Base-by-base conservation (phyloP, 2,113 vertebrate genomes). In the Symphodus melops region DNA sequence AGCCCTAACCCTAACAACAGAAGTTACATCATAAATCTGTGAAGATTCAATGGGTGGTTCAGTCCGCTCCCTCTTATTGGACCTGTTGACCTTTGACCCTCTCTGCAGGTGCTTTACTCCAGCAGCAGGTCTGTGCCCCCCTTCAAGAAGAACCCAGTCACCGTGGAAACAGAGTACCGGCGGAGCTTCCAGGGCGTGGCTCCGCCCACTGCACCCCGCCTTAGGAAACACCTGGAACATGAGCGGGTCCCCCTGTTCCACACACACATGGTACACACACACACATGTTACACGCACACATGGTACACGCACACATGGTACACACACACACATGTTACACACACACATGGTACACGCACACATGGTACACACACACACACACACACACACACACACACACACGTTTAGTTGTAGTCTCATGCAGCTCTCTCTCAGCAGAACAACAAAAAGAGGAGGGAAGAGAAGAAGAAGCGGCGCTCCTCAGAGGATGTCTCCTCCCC, bases 121-220 rank as follows among this genome's bases (percentile, higher is more conserved):
- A 71, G 77, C 73, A 72, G 56, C 81, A 69, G 70, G 17, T 48
- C 41, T 1, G 33, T 82, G 67, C 74, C 72, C 0, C 72, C 86
- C 36, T 88, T 73, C n/a, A 82, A 77, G 79, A 75, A 25, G 46
- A 74, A 72, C 25, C 74, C 78, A 0, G 3, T 88, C 13, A 1
- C 73, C 44, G 42, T 87, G 89, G 83, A 87, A 42, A 91, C 89
- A 0, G 91, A 91, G 77, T 92, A 92, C 20, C 52, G 10, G 52
- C 61, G 36, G 44, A 89, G 54, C 73, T 92, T 87, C 79, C 77
- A 68, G 74, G 85, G 64, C 39, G 21, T 21, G 44, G 54, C 1
- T 10, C 87, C 72, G 9, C 70, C 89, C 25, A 8, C 78, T 0
- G 33, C 49, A 0, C 75, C 85, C 19, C 82, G 53, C 16, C 82